Base-by-base conservation (phyloP, 1,140 invertebrate genomes). In the Chironomus tepperi region DNA sequence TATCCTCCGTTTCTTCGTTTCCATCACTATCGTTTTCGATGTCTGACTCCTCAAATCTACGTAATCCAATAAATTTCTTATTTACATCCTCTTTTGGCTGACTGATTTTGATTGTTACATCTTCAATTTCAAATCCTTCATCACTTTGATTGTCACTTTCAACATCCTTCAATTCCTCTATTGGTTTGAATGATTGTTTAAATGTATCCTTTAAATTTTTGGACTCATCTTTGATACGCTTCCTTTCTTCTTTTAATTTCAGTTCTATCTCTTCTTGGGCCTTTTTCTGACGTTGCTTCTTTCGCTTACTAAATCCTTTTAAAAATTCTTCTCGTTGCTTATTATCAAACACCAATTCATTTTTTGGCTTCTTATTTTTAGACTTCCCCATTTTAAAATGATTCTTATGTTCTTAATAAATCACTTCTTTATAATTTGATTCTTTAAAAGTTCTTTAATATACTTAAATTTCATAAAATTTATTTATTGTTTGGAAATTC, bases 241-340 rank as follows among this genome's bases (percentile, higher is more conserved):
- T 89, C 76, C 86, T 86, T 80, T 91, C 90, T 80, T 88, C 87
- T 83, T 90, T 91, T 43, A 90, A 79, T 77, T 88, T 84, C 76
- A 85, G 80, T 78, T 90, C 83, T 8, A 90, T 79, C 79, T 89
- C 85, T 78, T 90, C 86, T 79, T 89, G 84, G 2, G 89, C 89
- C 78, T 88, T 87, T 78, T 88, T 87, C 77, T 87, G 86, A 74
- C 89, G 82, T 79, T 89, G 85, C 6, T 89, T 74, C 79, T 91
- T 91, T 77, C 90, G 81, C 82, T 90, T 90, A 75, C 85, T 88
- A 82, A 91, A 91, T n/a, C 90, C 90, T 75, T 86, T 87, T 57
- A 91, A 81, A 80, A 89, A 91, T 64, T 90, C 89, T 80, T 70
- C 65, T 1, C 65, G 65, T 18, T 70, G n/a, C 7, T 70, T 70